phyloP scores from a whole-genome alignment of 2,797 vertebrate genomes.

The Threskiornis aethiopicus region DNA sequence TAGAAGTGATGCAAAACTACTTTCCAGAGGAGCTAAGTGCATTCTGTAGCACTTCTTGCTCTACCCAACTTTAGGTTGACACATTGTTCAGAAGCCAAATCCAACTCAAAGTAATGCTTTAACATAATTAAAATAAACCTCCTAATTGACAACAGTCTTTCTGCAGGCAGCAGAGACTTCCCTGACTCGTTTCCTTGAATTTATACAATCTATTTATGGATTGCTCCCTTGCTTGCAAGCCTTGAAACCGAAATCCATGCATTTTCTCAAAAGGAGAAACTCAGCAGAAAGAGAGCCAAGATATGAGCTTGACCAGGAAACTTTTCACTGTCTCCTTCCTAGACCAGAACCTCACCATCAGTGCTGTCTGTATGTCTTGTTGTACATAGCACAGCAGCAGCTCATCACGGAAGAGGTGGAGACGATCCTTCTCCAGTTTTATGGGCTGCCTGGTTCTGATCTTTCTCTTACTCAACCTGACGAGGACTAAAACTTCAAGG shows the following conservation, averaged over 20 bases:
- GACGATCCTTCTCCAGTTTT: accelerated
- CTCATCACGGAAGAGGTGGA: background rate
- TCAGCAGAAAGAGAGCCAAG: background rate
- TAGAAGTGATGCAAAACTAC: background rate
- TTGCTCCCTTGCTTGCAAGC: background rate
- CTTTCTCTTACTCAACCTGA: background rate
- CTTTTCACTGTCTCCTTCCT: background rate
- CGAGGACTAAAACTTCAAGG: background rate
- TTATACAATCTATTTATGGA: background rate
- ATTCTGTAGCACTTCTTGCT: background rate
- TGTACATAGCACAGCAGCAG: background rate
- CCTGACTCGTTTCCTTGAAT: background rate
- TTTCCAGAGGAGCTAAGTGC: background rate
- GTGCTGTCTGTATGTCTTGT: background rate
- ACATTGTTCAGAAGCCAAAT: background rate
- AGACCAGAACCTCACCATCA: background rate
- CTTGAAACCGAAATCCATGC: background rate
- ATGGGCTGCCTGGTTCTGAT: background rate
- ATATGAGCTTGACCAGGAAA: background rate
- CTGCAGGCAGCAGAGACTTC: background rate
- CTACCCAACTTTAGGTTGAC: background rate
- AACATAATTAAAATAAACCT: background rate
- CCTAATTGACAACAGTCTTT: background rate
- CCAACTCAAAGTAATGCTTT: background rate
- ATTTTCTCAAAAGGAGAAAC: background rate